Evolutionary conservation across 2,113 vertebrate species (phyloP).

Genomic region (Cichladusa arquata): DNA sequence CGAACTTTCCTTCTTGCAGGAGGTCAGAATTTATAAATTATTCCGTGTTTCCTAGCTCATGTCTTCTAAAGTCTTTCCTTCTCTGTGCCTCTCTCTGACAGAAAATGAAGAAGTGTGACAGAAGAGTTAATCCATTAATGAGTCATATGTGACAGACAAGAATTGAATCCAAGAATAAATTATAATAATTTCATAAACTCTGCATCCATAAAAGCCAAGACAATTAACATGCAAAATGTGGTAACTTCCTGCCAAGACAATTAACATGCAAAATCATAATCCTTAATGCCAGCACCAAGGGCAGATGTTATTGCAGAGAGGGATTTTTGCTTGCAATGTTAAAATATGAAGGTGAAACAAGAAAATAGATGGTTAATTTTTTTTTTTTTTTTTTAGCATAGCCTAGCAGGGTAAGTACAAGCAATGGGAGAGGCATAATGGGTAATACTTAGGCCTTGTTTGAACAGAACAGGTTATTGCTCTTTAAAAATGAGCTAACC

Average conservation of each 20-base stretch:
- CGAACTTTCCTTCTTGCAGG: background rate
- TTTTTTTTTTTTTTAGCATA: background rate
- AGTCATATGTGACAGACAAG: slow-evolving; percentile 39
- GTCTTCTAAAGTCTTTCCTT: background rate
- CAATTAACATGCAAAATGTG: slow-evolving; percentile 21
- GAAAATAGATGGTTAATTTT: background rate
- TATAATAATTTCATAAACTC: slow-evolving; percentile 47
- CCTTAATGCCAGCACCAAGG: background rate
- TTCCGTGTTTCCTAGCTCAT: background rate
- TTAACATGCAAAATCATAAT: slow-evolving; percentile 37
- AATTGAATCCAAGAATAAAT: slow-evolving; percentile 51
- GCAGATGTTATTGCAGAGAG: background rate
- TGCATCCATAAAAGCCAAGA: slow-evolving; percentile 15
- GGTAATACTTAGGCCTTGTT: background rate
- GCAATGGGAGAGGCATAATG: background rate
- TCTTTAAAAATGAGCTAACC: background rate
- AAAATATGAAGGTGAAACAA: background rate
- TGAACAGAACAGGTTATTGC: background rate
- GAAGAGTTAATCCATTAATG: slow-evolving; percentile 33
- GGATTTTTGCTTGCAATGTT: background rate
- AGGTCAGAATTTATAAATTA: background rate
- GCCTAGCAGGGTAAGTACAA: background rate
- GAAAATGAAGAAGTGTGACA: slow-evolving; percentile 10
- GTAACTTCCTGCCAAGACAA: slow-evolving; percentile 22
- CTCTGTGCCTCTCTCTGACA: background rate